Evolutionary conservation across 2,113 vertebrate species (phyloP), one percentile per base, ranked within the genome.

Genomic region (Podiceps cristatus): DNA sequence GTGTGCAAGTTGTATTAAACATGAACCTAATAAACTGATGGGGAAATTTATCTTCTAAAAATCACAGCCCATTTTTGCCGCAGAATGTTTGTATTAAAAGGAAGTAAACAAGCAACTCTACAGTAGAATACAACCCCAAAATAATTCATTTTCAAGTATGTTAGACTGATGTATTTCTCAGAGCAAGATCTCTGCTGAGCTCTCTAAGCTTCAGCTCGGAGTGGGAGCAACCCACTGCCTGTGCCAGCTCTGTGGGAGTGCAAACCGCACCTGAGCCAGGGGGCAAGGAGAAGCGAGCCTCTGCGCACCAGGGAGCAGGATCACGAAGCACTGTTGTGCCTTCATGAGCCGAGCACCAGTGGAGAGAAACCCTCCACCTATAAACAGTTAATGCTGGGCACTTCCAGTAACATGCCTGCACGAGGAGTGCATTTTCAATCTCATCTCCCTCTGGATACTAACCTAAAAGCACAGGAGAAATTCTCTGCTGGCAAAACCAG

Each of bases 261-360:
- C 28, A 64, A 50, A 68, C 17, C 3, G 11, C 8, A 1, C n/a
- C 88, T 14, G 47, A 79, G 16, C 5, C 52, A 28, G 56, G n/a
- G 35, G 35, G 7, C 33, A 64, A 73, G 49, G 67, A 79, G 67
- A 23, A 67, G 19, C 2, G 1, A 91, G 31, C 17, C 47, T 63
- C 42, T 4, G 3, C 1, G 0, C 29, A n/a, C 11, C 33, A 22
- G 20, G 60, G 31, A 71, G 60, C 31, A 11, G 33, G 37, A 12
- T 18, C 7, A 10, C 7, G 0, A 11, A 25, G 25, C 3, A 33
- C 1, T 0, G 18, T 9, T 18, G 11, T 37, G 20, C 56, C 52
- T 35, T 42, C 47, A 0, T 1, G 28, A 50, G 58, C 17, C 42
- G 24, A 60, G 37, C 2, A 1, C 13, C 53, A n/a, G 24, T 2